These are phyloP conservation scores for Pseudocheirus occidentalis DNA, from an alignment of 2,797 vertebrate genomes.

Conservation along the genomic window DNA sequence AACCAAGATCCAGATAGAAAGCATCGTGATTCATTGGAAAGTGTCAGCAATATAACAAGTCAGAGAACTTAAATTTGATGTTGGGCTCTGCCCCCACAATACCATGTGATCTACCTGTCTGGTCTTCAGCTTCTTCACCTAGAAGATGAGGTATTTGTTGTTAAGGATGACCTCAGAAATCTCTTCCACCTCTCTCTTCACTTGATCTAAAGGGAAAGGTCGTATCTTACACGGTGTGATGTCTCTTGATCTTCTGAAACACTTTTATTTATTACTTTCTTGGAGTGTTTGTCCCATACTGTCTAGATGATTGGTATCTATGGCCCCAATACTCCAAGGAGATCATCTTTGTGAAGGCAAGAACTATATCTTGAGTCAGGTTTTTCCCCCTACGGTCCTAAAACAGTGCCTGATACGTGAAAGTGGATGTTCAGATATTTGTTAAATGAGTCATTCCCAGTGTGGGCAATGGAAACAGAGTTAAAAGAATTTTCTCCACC, in stretches of 20 bases:
- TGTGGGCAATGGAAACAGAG: constrained; percentile 1
- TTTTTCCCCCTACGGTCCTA: background rate
- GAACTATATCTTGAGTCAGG: background rate
- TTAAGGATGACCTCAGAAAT: background rate
- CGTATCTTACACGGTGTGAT: background rate
- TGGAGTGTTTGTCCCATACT: background rate
- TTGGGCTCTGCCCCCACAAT: background rate
- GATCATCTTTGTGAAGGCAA: background rate
- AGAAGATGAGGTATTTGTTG: background rate
- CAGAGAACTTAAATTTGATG: background rate
- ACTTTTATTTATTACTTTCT: background rate
- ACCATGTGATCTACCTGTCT: background rate
- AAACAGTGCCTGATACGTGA: background rate
- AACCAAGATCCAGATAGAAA: background rate
- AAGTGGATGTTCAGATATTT: background rate
- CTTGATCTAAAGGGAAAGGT: background rate
- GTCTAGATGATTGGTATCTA: background rate
- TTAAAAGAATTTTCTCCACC: background rate
- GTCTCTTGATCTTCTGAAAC: background rate
- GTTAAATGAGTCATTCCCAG: constrained; percentile 24
- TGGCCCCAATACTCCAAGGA: background rate
- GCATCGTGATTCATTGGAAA: background rate
- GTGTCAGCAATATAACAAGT: background rate
- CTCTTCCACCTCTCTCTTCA: background rate
- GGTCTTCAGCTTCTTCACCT: background rate